Conservation (phyloP, 2,797 vertebrate genomes). For the Spatula versicolor region DNA sequence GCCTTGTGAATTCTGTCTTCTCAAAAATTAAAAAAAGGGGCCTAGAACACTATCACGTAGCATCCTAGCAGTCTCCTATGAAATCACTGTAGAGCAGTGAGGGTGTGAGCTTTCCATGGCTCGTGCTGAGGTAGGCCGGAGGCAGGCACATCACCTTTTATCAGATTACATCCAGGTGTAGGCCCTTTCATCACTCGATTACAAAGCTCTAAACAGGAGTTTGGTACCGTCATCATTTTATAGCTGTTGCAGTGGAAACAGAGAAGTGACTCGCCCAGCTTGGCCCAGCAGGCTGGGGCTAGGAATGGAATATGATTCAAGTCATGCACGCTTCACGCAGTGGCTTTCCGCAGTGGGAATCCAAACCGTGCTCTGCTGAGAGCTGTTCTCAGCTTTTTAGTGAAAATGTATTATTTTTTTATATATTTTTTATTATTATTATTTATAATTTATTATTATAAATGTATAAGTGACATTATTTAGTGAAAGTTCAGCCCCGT, state of each 20-base stretch:
- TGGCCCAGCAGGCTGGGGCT: neutral
- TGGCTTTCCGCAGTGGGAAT: neutral
- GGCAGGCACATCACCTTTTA: neutral
- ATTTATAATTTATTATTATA: no score
- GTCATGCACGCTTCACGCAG: neutral
- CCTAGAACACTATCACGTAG: neutral
- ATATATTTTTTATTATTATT: no score
- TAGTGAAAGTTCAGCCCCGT: neutral
- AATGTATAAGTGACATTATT: neutral
- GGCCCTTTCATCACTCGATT: constrained; percentile 8
- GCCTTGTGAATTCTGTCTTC: neutral
- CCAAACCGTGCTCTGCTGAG: neutral
- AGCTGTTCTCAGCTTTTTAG: neutral
- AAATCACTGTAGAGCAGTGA: neutral
- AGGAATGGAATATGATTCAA: neutral
- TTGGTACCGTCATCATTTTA: neutral
- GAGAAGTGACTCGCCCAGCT: neutral
- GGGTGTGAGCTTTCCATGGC: neutral
- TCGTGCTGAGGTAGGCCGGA: neutral
- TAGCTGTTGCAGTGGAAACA: neutral
- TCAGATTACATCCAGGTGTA: neutral
- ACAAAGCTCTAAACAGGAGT: neutral
- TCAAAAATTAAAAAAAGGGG: neutral
- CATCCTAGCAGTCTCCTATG: neutral
- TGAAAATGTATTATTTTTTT: no score